These are phyloP conservation scores for Lepetodrilus schrolli DNA, from an alignment of 2,888 invertebrate genomes.

Conservation along the genomic window DNA sequence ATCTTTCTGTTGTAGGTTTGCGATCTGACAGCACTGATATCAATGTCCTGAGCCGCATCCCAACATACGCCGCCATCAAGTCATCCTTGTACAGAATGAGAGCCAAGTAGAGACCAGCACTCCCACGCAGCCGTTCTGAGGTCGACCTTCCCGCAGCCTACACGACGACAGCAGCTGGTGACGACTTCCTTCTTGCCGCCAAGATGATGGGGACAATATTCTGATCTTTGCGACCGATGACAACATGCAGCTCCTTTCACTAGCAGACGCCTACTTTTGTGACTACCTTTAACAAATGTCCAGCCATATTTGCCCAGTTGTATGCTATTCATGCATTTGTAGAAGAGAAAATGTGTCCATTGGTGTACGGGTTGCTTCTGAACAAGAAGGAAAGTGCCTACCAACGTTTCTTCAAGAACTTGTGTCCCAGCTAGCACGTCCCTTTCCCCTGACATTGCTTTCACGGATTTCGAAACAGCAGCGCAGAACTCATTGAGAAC, in stretches of 20 bases:
- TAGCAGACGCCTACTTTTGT: not conserved
- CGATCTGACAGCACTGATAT: no score
- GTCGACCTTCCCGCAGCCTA: not conserved
- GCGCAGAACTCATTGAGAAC: no score
- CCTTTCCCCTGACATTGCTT: no score
- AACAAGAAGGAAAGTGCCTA: not conserved
- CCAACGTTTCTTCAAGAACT: not conserved
- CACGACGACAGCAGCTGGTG: not conserved
- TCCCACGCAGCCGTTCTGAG: no score
- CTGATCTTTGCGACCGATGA: not conserved
- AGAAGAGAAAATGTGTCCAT: not conserved
- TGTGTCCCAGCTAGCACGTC: no score
- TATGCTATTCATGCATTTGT: not conserved
- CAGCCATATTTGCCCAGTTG: not conserved
- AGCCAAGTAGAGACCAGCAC: no score
- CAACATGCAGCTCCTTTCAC: not conserved
- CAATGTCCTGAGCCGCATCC: no score
- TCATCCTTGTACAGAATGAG: no score
- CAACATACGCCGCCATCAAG: no score
- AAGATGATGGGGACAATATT: not conserved
- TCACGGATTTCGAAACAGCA: no score
- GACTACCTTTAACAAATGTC: not conserved
- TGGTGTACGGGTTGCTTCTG: not conserved
- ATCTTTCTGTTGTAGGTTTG: no score
- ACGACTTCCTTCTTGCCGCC: not conserved